Base-by-base conservation (phyloP, 2,888 invertebrate genomes). In the Melinopterus prodromus region DNA sequence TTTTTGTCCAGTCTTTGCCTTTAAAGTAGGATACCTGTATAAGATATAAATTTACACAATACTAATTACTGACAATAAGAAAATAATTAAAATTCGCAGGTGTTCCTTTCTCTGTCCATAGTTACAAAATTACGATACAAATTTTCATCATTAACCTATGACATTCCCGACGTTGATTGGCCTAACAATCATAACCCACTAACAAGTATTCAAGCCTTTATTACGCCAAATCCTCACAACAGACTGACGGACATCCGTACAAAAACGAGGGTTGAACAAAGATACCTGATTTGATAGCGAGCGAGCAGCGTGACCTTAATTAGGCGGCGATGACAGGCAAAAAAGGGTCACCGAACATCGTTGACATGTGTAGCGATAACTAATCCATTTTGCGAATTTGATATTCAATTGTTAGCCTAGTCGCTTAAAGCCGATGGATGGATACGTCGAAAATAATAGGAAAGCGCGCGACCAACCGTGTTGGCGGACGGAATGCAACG, bases 371-470 rank as follows among this genome's bases (percentile, higher is more conserved):
- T 53, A 53, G 53, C 53, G 53, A 53, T 53, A 53, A 53, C 53
- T 53, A 53, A 53, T 53, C 53, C 53, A 53, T 53, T 53, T 53
- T 53, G 53, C 53, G 53, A 53, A 53, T 53, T 53, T 53, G 53
- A 53, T 53, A 53, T 53, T 53, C 53, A 53, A 53, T 53, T 53
- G 53, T 53, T 53, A 4, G 12, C 7, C 3, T 53, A 7, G 53
- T 9, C 53, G 53, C 9, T 53, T 53, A 53, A 53, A 53, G 53
- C 53, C 53, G 53, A 53, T 53, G 53, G 53, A 53, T 12, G 53
- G 53, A 53, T 53, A 53, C 53, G 53, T 53, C 9, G 53, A 53
- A 53, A 53, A 53, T 53, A 53, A 53, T 53, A 53, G 53, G 53
- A 53, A 53, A 53, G 7, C 53, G 53, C 53, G 53, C 53, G 53